A percentile compares a stretch with the other conserved stretches of the same genome.
Evolutionary conservation across 2,888 invertebrate species (phyloP).

Genomic region (Ctenicera cuprea): DNA sequence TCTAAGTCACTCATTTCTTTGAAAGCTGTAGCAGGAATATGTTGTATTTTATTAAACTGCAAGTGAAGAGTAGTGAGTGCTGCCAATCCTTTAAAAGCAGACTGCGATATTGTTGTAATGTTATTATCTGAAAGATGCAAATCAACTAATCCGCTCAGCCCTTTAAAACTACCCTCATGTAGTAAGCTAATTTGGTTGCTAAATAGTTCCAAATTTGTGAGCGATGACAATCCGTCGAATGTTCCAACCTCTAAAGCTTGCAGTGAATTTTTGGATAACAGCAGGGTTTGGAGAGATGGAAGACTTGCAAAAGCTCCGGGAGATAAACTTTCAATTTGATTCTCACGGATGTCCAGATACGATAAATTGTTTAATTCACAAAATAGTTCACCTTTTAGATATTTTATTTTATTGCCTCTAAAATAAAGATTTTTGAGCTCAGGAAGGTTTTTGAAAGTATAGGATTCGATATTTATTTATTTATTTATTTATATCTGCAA

Average conservation of each 20-base stretch:
- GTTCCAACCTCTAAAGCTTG: constrained; percentile 31
- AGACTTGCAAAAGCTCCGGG: constrained; percentile 28
- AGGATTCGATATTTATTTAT: not conserved
- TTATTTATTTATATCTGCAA: too few relatives aligned
- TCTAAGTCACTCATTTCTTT: constrained; percentile 11
- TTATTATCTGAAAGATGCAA: constrained; percentile 1
- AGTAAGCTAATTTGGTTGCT: constrained; percentile 30
- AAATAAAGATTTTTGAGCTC: not conserved
- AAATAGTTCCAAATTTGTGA: constrained; percentile 34
- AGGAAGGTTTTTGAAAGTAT: not conserved
- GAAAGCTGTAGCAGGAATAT: constrained; percentile 24
- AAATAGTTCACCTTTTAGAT: not conserved
- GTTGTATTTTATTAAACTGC: constrained; percentile 42
- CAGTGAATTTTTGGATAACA: constrained; percentile 46
- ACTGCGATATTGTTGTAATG: not conserved
- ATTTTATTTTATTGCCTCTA: not conserved
- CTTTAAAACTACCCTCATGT: not conserved
- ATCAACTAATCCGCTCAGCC: not conserved
- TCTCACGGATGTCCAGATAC: constrained; percentile 5
- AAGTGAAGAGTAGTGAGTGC: constrained; percentile 45
- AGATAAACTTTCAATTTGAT: not conserved
- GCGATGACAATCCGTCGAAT: constrained; percentile 31
- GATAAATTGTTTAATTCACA: constrained; percentile 5
- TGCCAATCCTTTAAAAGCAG: constrained; percentile 46
- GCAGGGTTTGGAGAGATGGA: constrained; percentile 35